Conservation (phyloP, 2,113 vertebrate species). For the Leptosomus discolor region DNA sequence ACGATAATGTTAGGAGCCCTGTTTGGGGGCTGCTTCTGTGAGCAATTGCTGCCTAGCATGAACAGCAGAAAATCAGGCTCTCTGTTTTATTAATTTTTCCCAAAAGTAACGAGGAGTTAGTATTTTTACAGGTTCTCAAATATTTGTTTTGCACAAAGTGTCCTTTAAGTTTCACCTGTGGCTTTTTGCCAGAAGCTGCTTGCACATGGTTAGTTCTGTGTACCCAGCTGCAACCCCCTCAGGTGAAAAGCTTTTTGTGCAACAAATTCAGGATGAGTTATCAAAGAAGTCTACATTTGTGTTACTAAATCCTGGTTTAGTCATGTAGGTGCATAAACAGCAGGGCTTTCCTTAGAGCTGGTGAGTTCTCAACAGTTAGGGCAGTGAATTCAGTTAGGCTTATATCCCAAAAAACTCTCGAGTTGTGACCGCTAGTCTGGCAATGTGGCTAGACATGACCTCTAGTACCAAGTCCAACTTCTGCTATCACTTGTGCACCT, state of each 20-base stretch:
- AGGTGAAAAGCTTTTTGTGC: not conserved
- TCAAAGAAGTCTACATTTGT: not conserved
- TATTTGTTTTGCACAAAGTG: not conserved
- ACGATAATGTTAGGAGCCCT: not conserved
- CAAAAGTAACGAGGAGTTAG: not conserved
- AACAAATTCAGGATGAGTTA: not conserved
- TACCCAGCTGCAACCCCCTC: constrained; percentile 22
- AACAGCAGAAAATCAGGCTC: not conserved
- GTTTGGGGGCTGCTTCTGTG: not conserved
- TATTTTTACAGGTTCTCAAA: not conserved
- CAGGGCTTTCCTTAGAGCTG: not conserved
- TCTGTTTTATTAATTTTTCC: not conserved
- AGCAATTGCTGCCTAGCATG: not conserved
- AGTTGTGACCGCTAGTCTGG: not conserved
- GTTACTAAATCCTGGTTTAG: not conserved
- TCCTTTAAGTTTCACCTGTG: not conserved
- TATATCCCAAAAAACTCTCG: not conserved
- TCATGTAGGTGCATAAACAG: not conserved
- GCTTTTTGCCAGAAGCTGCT: not conserved
- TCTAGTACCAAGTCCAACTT: not conserved
- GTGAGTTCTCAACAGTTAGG: not conserved
- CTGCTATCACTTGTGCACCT: not conserved
- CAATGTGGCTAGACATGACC: not conserved
- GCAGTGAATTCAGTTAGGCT: not conserved
- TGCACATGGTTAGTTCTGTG: not conserved